Base-by-base conservation (phyloP, 2,113 vertebrate species). In the Emydura subglobosa region DNA sequence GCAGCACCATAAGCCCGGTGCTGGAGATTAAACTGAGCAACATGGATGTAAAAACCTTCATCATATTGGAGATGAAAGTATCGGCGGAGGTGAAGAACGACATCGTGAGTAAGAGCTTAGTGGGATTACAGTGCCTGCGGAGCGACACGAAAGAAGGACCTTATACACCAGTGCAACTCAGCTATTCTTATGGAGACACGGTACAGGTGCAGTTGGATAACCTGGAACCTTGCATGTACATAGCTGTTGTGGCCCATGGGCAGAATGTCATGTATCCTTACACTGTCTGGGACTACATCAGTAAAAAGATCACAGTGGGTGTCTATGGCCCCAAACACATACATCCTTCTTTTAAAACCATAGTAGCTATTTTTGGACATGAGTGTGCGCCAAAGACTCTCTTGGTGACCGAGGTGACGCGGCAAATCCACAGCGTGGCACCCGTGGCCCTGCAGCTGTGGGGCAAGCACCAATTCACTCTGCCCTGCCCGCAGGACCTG, bases 241-340 rank as follows among this genome's bases (percentile, higher is more conserved):
- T 99, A 3, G 99, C 99, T 0, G 96, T 99, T 0, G 98, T 99
- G 1, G 99, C 98, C 34, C 99, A 99, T 31, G 98, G 98, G 31
- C 98, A 98, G 16, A 98, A 95, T 29, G 94, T 99, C 27, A 92
- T 98, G 22, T 98, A 98, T 82, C 99, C 99, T 49, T 97, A 98
- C 94, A 99, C 99, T 0, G 99, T 99, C 34, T 99, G 99, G 99
- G 99, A 99, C 49, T 98, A 99, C 85, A 99, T 99, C 93, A 96
- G 98, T 57, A 99, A 99, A 93, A 99, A 98, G 92, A 97, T 99
- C 84, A 99, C 99, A 0, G 97, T 99, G 89, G 99, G 99, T 0
- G 99, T 99, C 2, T 99, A 99, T 0, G 99, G 99, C 27, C 99
- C 99, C 44, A 99, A 99, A 91, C 99, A 99, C 92, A 99, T 99